Evolutionary conservation across 1,140 invertebrate species (phyloP), one percentile per base, ranked within the genome.

Genomic region (Ericerus pela): DNA sequence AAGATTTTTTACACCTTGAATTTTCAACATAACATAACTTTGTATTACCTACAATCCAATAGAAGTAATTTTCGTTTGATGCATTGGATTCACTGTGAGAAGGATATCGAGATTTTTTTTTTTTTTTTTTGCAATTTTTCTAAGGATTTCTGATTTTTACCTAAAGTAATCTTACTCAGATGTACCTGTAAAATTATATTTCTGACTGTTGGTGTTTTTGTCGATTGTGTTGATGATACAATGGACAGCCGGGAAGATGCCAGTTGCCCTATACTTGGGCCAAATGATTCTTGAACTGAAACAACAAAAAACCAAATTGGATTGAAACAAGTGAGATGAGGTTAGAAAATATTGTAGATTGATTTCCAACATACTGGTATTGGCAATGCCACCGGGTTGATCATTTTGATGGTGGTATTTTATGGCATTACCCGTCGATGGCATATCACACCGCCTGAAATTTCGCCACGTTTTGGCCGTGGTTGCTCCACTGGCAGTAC

Each of bases 401-500:
- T 84, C 82, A 67, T 84, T 85, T 14, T 82, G 82, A 72, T 84
- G 81, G 64, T 84, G 84, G 12, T 81, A 76, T 70, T 86, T 86
- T 63, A 85, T 81, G 62, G 83, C 84, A 66, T 89, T 68, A 87
- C 82, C 54, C 85, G 73, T 41, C 84, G 73, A 63, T 84, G 41
- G 26, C 67, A 66, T 31, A 52, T 67, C 51, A 63, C 68, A 33
- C 69, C 71, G n/a, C 68, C 70, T 22, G 64, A 69, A 8, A 67
- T 69, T 20, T 68, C 66, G 14, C 70, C 71, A 60, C 66, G 75
- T 68, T 59, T 54, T 31, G 63, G 60, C n/a, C 85, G 75, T 14
- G 84, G 79, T 56, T 88, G 88, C 72, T 96, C 93, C 36, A 96
- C 92, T 31, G 94, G 92, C 64, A 96, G 75, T 47, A 97, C 92